A percentile compares a stretch with the other conserved stretches of the same genome.
Evolutionary conservation across 2,888 invertebrate genomes (phyloP).

Genomic region (Spilarctia lutea): DNA sequence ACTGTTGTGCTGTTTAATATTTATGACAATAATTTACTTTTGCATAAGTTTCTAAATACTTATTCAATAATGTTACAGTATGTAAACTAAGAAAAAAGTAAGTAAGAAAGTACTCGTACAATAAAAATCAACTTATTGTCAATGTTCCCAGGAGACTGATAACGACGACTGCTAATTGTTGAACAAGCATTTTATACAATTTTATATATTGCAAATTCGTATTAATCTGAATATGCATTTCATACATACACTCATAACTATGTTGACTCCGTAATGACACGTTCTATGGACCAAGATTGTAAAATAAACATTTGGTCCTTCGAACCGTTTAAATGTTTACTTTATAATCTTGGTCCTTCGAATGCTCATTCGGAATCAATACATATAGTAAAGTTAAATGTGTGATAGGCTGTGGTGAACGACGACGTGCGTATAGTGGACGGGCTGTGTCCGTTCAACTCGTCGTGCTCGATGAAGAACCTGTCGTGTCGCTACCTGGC

Average conservation of each 20-base stretch:
- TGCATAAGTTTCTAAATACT: too few species aligned
- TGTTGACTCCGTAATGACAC: background rate
- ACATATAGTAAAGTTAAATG: rapidly evolving
- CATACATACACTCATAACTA: background rate
- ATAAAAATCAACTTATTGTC: too few species aligned
- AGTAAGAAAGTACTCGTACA: too few species aligned
- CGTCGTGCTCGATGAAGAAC: constrained; percentile 90
- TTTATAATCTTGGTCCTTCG: background rate
- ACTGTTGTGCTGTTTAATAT: too few species aligned
- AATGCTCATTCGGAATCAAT: background rate
- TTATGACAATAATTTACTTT: too few species aligned
- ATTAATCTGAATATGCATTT: background rate
- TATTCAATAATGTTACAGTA: too few species aligned
- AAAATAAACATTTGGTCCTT: too few species aligned
- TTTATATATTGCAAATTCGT: background rate
- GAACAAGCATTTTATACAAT: background rate
- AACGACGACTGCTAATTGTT: too few species aligned
- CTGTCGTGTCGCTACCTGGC: constrained; percentile 94
- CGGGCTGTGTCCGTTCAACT: constrained; percentile 84
- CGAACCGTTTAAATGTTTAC: background rate
- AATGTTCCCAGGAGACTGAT: too few species aligned
- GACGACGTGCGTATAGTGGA: constrained; percentile 75
- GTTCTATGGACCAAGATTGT: background rate
- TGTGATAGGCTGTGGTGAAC: constrained; percentile 79
- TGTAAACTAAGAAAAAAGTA: too few species aligned